Base-by-base conservation (phyloP, 2,113 vertebrate species). In the Psilopogon haemacephalus region DNA sequence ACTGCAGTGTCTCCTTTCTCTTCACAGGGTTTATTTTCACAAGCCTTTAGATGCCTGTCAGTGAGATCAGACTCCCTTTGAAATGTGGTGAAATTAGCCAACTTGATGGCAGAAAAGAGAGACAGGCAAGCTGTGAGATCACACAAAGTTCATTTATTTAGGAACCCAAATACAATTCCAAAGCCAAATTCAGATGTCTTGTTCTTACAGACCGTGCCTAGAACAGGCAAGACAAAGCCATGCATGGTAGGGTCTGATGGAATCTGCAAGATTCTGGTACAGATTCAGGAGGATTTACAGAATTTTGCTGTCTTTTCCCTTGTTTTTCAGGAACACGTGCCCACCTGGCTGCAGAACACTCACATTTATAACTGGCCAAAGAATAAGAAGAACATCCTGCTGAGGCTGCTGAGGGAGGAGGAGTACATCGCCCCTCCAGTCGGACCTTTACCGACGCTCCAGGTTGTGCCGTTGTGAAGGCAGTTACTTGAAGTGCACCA, bases 341-440 rank as follows among this genome's bases (percentile, higher is more conserved):
- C 99, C 64, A 98, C 92, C 96, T 99, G 99, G 99, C 98, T 99
- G 40, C 98, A 98, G 97, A 99, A 98, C 96, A 99, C 99, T 81
- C 98, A 98, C 50, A 93, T 99, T 91, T 99, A 98, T 91, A 98
- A 94, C 67, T 99, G 99, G 99, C 99, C 99, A 8, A 95, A 94
- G 60, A 98, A 99, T 88, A 98, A 96, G 65, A 97, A 98, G 93
- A 98, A 98, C 90, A 98, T 99, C 92, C 97, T 99, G 48, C 80
- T 99, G 91, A 97, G 99, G 54, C 97, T 99, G 69, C 97, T 99
- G 74, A 96, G 99, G 80, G 98, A 99, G 95, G 99, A 99, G 77
- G 98, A 98, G 67, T 99, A 99, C 6, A 94, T 99, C 60, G 97
- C 97, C 62, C 97, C 97, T 97, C 98, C 97, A 3, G 56, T 97